A percentile compares a stretch with the other conserved stretches of the same genome.
These are phyloP conservation scores for Ptilodon capucinus DNA, from an alignment of 2,888 invertebrate genomes.

Conservation along the genomic window DNA sequence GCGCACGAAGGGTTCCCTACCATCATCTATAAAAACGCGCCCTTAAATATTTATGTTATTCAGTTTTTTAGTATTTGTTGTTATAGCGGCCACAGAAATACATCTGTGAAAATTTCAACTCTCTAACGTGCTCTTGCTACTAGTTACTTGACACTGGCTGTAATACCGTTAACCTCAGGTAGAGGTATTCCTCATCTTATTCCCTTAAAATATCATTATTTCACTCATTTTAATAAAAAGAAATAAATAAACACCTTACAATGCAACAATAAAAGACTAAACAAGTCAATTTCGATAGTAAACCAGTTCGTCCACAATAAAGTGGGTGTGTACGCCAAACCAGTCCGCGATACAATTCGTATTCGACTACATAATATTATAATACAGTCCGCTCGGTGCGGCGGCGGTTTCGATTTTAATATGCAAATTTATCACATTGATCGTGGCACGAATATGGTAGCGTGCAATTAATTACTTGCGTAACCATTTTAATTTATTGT, in stretches of 20 bases:
- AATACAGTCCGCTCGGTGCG: not conserved
- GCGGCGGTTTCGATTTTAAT: slow-evolving; percentile 1
- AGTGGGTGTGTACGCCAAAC: slow-evolving; percentile 18
- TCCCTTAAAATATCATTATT: not conserved
- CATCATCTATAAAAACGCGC: too few species aligned
- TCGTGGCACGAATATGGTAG: not conserved
- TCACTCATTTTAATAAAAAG: not conserved
- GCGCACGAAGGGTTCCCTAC: too few species aligned
- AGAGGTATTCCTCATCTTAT: too few species aligned
- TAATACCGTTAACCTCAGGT: too few species aligned
- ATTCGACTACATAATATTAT: not conserved
- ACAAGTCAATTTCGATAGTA: not conserved
- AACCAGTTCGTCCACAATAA: slow-evolving; percentile 4
- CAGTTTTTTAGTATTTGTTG: too few species aligned
- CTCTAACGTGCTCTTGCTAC: too few species aligned
- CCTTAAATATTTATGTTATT: too few species aligned
- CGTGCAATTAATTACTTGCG: not conserved
- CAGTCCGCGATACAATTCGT: slow-evolving; percentile 6
- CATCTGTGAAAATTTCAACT: too few species aligned
- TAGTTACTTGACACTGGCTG: too few species aligned
- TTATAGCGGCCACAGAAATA: too few species aligned
- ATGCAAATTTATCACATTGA: not conserved
- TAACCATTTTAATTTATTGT: not conserved
- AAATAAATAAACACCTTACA: not conserved
- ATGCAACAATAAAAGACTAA: not conserved